Base-by-base conservation (phyloP, 2,113 vertebrate genomes). In the Corythornis madagascariensis region DNA sequence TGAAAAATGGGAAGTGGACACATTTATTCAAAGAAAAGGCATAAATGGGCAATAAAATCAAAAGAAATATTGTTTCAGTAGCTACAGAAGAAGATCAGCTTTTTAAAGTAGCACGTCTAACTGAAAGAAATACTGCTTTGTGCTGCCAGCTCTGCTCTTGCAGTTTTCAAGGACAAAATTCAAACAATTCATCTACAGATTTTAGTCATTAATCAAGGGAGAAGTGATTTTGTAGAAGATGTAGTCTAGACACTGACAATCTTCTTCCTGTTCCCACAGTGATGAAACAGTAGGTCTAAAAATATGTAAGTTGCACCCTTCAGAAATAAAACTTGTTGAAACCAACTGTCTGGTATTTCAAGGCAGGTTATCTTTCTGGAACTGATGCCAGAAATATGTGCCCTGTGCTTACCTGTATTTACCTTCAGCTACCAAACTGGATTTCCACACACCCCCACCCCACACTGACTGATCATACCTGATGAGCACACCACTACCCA, bases 51-150 rank as follows among this genome's bases (percentile, higher is more conserved):
- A 15, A 89, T 97, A 94, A 95, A 96, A 94, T 90, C 86, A 59
- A 64, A 94, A 96, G 94, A 97, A 97, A 96, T 95, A 93, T 88
- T 89, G 85, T 95, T 95, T 87, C 87, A 92, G 83, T 78, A 85
- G 85, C 28, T 60, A 20, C 66, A 50, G 89, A 11, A 90, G 92
- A 83, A 28, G 89, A 96, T 92, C 89, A 40, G 84, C 25, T 88
- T 78, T 76, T 80, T 13, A 76, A 84, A 83, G 88, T 38, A 88
- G 53, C 20, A 7, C 4, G 38, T 88, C 88, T 77, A 79, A 66
- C 7, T 35, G 79, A 61, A 87, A 92, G 89, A 97, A 96, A 96
- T 81, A 88, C 20, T 0, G 1, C 82, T 77, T 84, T 16, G 66
- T 93, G 65, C 64, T 72, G 56, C 64, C 80, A 97, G 29, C 67